Percentiles rank a stretch among this genome's conserved stretches.
Conservation (phyloP, 2,888 invertebrate genomes). For the Epistrophe eligans region DNA sequence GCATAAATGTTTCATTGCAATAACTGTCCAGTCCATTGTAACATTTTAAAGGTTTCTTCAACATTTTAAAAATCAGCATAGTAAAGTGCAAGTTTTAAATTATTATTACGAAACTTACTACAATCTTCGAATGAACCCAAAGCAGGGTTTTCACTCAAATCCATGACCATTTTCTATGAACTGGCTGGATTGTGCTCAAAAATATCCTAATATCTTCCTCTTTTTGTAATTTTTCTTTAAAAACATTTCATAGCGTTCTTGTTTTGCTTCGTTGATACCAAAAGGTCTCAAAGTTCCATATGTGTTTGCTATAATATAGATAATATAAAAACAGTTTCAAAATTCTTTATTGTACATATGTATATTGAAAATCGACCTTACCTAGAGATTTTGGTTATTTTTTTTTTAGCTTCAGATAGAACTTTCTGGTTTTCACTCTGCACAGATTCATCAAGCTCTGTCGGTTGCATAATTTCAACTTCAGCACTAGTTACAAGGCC, state of each 20-base stretch:
- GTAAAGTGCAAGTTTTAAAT: too few relatives aligned
- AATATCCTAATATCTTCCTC: conserved; percentile 84
- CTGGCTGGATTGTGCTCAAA: conserved; percentile 82
- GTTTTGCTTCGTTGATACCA: conserved; percentile 88
- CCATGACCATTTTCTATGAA: too few relatives aligned
- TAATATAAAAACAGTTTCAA: neutral
- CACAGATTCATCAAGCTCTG: conserved; percentile 54
- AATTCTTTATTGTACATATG: neutral
- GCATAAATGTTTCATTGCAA: too few relatives aligned
- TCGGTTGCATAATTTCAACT: conserved; percentile 74
- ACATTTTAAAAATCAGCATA: too few relatives aligned
- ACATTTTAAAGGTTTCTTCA: too few relatives aligned
- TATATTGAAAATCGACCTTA: conserved; percentile 32
- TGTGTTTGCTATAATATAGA: conserved; percentile 61
- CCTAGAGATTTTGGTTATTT: conserved; percentile 78
- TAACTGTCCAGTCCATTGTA: too few relatives aligned
- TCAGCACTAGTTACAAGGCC: conserved; percentile 78
- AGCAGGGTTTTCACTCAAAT: too few relatives aligned
- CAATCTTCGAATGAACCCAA: too few relatives aligned
- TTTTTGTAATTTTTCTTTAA: conserved; percentile 84
- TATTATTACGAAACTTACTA: too few relatives aligned
- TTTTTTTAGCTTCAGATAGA: conserved; percentile 77
- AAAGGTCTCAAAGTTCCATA: conserved; percentile 88
- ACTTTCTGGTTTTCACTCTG: conserved; percentile 77
- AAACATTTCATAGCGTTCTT: conserved; percentile 89